Percentiles rank a stretch among this genome's conserved stretches.
These are phyloP conservation scores for Kryptolebias ocellatus DNA, from an alignment of 2,797 vertebrate genomes.

Conservation along the genomic window DNA sequence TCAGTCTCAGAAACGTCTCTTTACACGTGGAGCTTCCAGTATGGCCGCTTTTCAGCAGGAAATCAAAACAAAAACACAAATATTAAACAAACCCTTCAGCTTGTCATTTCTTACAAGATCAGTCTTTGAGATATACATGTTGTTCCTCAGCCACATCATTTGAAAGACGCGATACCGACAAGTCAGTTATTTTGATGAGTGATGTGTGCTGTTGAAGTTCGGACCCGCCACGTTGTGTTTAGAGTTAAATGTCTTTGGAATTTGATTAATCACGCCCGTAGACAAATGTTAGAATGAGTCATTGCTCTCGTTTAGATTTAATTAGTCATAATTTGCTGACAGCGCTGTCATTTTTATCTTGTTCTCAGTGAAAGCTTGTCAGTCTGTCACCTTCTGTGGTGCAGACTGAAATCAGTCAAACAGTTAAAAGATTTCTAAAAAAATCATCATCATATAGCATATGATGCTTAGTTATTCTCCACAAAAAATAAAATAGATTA, in stretches of 20 bases:
- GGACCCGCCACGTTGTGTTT: not conserved
- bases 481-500: too few species aligned
- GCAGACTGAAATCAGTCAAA: not conserved
- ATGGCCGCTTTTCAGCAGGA: slow-evolving; percentile 5
- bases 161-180: not conserved
- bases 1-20: not conserved
- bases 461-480: not conserved
- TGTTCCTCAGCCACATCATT: not conserved
- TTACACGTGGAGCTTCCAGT: slow-evolving; percentile 4
- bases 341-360: not conserved
- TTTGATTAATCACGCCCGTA: not conserved
- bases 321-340: not conserved
- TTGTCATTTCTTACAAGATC: not conserved
- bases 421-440: not conserved
- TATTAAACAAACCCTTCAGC: not conserved
- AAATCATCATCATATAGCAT: too few species aligned
- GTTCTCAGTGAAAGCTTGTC: not conserved
- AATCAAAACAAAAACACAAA: slow-evolving; percentile 3
- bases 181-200: not conserved
- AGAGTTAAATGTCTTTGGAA: not conserved
- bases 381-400: not conserved
- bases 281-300: not conserved
- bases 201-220: not conserved
- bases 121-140: not conserved
- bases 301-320: not conserved